Conservation (phyloP, 2,888 invertebrate species). For the Drosophila robusta region DNA sequence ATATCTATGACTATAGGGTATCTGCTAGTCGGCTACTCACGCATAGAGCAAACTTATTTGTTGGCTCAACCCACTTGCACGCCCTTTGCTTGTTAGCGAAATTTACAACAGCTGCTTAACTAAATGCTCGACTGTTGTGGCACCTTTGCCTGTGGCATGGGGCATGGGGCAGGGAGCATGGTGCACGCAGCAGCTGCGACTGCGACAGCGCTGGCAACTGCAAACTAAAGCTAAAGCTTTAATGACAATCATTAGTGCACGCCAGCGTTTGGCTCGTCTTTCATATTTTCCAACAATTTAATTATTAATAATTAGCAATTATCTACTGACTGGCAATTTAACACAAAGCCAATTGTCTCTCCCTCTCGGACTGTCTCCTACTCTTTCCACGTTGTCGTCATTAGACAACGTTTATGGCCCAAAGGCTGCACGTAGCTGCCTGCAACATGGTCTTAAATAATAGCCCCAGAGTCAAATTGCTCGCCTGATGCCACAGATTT, state of each 20-base stretch:
- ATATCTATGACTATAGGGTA: constrained; percentile 11
- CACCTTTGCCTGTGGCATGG: constrained; percentile 31
- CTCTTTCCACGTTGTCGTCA: constrained; percentile 13
- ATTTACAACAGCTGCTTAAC: constrained; percentile 63
- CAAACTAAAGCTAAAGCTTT: constrained; percentile 21
- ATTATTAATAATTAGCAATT: constrained; percentile 78
- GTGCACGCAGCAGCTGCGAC: constrained; percentile 6
- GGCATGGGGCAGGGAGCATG: constrained; percentile 4
- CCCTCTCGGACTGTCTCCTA: neutral
- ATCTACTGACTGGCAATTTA: constrained; percentile 58
- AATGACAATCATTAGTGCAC: constrained; percentile 68
- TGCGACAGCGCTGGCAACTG: neutral
- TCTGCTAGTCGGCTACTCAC: neutral
- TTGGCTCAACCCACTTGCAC: constrained; percentile 7
- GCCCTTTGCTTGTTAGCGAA: constrained; percentile 51
- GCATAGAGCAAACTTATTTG: neutral
- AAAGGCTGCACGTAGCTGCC: constrained; percentile 22
- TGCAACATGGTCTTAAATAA: constrained; percentile 14
- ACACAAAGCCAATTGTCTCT: constrained; percentile 28
- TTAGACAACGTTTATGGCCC: constrained; percentile 27
- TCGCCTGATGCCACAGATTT: constrained; percentile 10
- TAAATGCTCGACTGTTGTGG: constrained; percentile 56
- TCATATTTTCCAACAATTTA: constrained; percentile 65
- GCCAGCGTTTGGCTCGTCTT: constrained; percentile 33
- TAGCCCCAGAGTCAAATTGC: constrained; percentile 39